Percentiles rank a stretch among this genome's conserved stretches.
phyloP scores from a whole-genome alignment of 2,888 invertebrate genomes.

The Drosophila falleni region DNA sequence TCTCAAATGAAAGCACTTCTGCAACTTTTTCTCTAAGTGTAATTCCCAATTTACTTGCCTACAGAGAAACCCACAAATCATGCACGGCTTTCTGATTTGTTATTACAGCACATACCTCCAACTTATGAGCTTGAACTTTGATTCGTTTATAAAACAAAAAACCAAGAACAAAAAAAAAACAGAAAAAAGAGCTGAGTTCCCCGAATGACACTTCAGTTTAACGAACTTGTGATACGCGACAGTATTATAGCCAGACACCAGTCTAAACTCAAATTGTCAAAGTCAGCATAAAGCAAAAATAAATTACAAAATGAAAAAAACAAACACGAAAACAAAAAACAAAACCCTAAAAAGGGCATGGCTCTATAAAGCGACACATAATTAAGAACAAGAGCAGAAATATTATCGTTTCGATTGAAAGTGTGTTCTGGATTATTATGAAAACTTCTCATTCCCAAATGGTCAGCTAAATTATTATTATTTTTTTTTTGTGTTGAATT shows the following conservation, averaged over 20 bases:
- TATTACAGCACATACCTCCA: slow-evolving; percentile 49
- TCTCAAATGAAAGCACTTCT: background rate
- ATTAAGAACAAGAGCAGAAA: slow-evolving; percentile 33
- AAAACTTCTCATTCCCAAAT: slow-evolving; percentile 30
- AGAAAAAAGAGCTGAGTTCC: slow-evolving; percentile 43
- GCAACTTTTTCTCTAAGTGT: slow-evolving; percentile 39
- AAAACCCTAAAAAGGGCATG: slow-evolving; percentile 45
- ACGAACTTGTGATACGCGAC: slow-evolving; percentile 67
- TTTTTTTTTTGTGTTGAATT: slow-evolving; percentile 13
- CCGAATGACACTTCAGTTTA: slow-evolving; percentile 77
- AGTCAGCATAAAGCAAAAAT: slow-evolving; percentile 29
- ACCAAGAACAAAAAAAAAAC: slow-evolving; percentile 9
- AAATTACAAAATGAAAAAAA: background rate
- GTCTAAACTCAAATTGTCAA: slow-evolving; percentile 31
- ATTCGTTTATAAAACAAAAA: slow-evolving; percentile 41
- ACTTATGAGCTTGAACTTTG: slow-evolving; percentile 65
- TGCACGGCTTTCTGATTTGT: slow-evolving; percentile 49
- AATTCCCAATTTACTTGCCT: slow-evolving; percentile 18
- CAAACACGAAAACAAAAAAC: slow-evolving; percentile 24
- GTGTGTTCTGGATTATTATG: slow-evolving; percentile 36
- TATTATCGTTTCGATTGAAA: slow-evolving; percentile 34
- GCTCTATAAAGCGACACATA: slow-evolving; percentile 39
- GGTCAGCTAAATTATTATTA: slow-evolving; percentile 9
- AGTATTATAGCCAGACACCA: slow-evolving; percentile 44
- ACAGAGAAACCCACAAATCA: slow-evolving; percentile 37